Conservation (phyloP, 2,797 vertebrate genomes). For the Channallabes apus region DNA sequence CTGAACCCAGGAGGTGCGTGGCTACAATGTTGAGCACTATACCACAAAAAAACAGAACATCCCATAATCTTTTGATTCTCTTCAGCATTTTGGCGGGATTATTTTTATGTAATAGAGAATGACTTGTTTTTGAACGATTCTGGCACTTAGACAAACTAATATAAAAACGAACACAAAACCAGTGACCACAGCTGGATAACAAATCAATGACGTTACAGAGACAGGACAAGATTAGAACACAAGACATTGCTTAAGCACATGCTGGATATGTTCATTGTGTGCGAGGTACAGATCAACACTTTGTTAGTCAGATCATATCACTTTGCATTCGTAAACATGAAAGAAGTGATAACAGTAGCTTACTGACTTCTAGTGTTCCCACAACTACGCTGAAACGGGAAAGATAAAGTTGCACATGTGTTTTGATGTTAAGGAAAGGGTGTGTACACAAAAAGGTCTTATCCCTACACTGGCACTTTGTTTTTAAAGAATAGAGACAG, state of each 20-base stretch:
- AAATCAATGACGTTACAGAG: not conserved
- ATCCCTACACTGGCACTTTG: not conserved
- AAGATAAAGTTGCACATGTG: not conserved
- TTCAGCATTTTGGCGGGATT: not conserved
- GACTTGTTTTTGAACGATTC: too few relatives aligned
- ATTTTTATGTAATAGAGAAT: not conserved
- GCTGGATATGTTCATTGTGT: not conserved
- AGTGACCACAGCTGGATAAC: not conserved
- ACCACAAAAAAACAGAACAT: not conserved
- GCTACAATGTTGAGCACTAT: too few relatives aligned
- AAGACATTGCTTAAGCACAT: too few relatives aligned
- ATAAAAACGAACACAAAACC: not conserved
- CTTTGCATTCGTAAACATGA: not conserved
- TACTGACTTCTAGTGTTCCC: too few relatives aligned
- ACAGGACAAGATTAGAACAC: not conserved
- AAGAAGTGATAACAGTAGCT: not conserved
- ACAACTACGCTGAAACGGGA: not conserved
- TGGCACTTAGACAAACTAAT: not conserved
- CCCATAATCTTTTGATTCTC: not conserved
- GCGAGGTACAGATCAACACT: not conserved
- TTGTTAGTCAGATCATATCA: not conserved
- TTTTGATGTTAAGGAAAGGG: constrained; percentile 7
- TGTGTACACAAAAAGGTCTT: not conserved
- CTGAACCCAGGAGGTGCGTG: too few relatives aligned
- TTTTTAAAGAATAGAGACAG: not conserved